These are phyloP conservation scores for Desoria tigrina DNA, from an alignment of 2,888 invertebrate genomes.

Conservation along the genomic window DNA sequence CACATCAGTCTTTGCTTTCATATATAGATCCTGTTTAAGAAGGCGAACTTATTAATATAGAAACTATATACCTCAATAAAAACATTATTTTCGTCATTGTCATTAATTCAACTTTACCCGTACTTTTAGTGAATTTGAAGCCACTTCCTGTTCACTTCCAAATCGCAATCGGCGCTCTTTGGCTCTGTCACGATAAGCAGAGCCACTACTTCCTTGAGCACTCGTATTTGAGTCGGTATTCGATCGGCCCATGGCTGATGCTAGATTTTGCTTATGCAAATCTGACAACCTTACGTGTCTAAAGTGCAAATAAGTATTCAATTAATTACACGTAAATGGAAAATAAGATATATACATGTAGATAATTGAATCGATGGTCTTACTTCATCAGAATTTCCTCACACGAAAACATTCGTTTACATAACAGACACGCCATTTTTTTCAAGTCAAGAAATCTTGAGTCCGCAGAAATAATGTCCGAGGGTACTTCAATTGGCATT, in stretches of 20 bases:
- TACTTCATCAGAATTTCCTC: slow-evolving; percentile 75
- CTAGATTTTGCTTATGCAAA: slow-evolving; percentile 87
- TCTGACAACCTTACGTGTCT: slow-evolving; percentile 91
- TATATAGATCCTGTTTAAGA: slow-evolving; percentile 60
- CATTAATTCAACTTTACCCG: neutral
- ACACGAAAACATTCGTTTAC: slow-evolving; percentile 91
- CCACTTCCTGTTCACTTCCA: slow-evolving; percentile 60
- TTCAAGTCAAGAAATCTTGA: slow-evolving; percentile 70
- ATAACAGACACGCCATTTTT: slow-evolving; percentile 88
- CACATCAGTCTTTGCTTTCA: slow-evolving; percentile 61
- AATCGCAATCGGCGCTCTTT: slow-evolving; percentile 92
- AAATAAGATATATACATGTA: neutral
- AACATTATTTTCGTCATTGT: neutral
- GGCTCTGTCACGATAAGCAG: slow-evolving; percentile 85
- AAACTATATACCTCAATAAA: neutral
- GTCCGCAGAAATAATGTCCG: too few relatives aligned
- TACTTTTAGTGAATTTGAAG: slow-evolving; percentile 65
- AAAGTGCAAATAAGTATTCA: slow-evolving; percentile 27
- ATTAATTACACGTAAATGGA: too few relatives aligned
- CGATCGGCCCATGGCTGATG: slow-evolving; percentile 59
- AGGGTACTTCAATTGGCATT: neutral
- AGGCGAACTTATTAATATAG: neutral
- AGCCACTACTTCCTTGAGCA: slow-evolving; percentile 56
- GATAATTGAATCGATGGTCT: slow-evolving; percentile 20
- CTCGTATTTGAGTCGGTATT: slow-evolving; percentile 54